phyloP scores from a whole-genome alignment of 1,140 invertebrate species.

The Pemphigus obesinymphae region DNA sequence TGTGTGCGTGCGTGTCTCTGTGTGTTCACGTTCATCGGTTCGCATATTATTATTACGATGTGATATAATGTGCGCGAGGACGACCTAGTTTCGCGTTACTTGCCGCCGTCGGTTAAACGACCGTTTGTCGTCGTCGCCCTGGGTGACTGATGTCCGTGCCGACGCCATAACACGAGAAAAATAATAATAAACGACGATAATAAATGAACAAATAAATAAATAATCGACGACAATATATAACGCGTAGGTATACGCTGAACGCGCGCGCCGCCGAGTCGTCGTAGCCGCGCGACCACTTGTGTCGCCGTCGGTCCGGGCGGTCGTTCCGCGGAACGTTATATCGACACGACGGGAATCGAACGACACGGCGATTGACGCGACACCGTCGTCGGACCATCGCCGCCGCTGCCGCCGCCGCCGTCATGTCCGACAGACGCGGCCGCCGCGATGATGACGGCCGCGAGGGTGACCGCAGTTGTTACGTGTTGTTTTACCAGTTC shows the following conservation, averaged over 20 bases:
- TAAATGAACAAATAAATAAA: not conserved
- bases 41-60: not conserved
- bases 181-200: not conserved
- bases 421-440: conserved; percentile 12
- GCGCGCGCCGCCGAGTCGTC: too few relatives aligned
- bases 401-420: not conserved
- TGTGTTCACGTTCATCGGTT: too few relatives aligned
- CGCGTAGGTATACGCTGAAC: too few relatives aligned
- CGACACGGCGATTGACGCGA: not conserved
- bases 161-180: not conserved
- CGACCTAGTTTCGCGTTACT: conserved; percentile 27
- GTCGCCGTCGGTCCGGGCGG: too few relatives aligned
- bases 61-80: conserved; percentile 13
- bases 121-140: conserved; percentile 19
- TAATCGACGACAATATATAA: not conserved
- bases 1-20: not conserved
- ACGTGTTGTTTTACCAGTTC: too few relatives aligned
- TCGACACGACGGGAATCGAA: not conserved
- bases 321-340: too few relatives aligned
- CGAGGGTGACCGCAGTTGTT: not conserved
- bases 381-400: not conserved
- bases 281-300: too few relatives aligned
- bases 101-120: conserved; percentile 29
- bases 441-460: not conserved
- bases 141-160: conserved; percentile 23